Base-by-base conservation (phyloP, 2,888 invertebrate species). In the Caenorhabditis uteleia region DNA sequence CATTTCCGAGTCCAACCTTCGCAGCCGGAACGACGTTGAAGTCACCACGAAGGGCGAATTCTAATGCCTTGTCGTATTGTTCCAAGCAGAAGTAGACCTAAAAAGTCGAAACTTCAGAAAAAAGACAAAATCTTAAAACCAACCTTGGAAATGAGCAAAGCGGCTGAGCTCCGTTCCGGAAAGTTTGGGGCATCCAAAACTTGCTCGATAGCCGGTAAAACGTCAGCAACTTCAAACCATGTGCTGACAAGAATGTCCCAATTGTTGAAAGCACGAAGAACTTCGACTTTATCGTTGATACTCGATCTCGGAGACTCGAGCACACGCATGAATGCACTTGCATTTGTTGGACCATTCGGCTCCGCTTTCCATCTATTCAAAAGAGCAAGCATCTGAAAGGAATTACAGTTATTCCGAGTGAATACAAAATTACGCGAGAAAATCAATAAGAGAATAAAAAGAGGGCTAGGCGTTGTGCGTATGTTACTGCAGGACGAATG, bases 321-420 rank as follows among this genome's bases (percentile, higher is more conserved):
- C 12, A 54, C 57, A 25, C 62, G 56, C 33, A 62, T 62, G 51
- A 62, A 62, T 26, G 62, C 62, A n/a, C n/a, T 39, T 10, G 69
- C 69, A 42, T 61, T 56, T 27, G 62, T 51, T 27, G 62, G 46
- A 2, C 66, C 69, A 29, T 59, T 59, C 36, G 39, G 47, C 16
- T 46, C 55, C 14, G 34, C 39, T 42, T 50, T 62, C 69, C 69
- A 70, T 43, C 62, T 49, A 31, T 70, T 70, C 40, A 70, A 38
- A 51, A 70, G 56, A 26, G 66, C 46, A 44, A 62, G 49, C 69
- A 70, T 70, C 53, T 60, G 58, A 45, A 65, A 59, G n/a, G n/a
- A n/a, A n/a, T n/a, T n/a, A n/a, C n/a, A n/a, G n/a, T n/a, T n/a
- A n/a, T n/a, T n/a, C n/a, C n/a, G n/a, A n/a, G n/a, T n/a, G n/a